Evolutionary conservation across 2,888 invertebrate species (phyloP).

Genomic region (Caenorhabditis sinica): DNA sequence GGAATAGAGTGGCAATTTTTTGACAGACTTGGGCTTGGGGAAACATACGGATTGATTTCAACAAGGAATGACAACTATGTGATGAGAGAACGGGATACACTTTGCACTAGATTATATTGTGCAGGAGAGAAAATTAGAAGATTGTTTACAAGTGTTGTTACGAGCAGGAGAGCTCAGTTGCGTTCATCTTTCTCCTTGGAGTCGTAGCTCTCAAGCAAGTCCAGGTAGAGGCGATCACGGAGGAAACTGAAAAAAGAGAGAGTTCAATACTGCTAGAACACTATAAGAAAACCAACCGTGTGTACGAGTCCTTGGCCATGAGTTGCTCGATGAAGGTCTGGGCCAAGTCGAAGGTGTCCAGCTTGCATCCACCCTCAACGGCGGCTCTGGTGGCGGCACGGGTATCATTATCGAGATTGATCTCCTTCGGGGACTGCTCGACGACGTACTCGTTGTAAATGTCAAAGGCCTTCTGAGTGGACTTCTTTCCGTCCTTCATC

Average conservation of each 20-base stretch:
- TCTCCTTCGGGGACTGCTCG: conserved; percentile 79
- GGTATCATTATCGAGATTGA: conserved; percentile 81
- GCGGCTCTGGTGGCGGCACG: conserved; percentile 80
- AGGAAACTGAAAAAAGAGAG: conserved; percentile 69
- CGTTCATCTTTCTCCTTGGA: neutral
- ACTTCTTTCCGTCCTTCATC: conserved; percentile 79
- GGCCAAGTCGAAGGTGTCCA: conserved; percentile 80
- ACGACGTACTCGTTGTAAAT: conserved; percentile 78
- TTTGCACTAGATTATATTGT: conserved; percentile 46
- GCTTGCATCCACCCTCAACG: conserved; percentile 73
- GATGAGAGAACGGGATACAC: conserved; percentile 18
- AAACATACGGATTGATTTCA: conserved; percentile 30
- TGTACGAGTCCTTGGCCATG: conserved; percentile 81
- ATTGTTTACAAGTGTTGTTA: neutral
- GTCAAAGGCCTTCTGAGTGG: conserved; percentile 76
- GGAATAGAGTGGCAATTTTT: neutral
- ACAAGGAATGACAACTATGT: conserved; percentile 44
- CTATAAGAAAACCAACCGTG: conserved; percentile 62
- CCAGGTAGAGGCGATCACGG: conserved; percentile 73
- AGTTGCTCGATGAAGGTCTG: conserved; percentile 80
- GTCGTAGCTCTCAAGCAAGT: conserved; percentile 68
- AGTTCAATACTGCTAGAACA: neutral
- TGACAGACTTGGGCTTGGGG: conserved; percentile 2
- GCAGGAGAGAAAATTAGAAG: neutral
- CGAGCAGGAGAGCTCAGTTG: conserved; percentile 16